Conservation (phyloP, 1,140 invertebrate genomes). For the Nasonia vitripennis region DNA sequence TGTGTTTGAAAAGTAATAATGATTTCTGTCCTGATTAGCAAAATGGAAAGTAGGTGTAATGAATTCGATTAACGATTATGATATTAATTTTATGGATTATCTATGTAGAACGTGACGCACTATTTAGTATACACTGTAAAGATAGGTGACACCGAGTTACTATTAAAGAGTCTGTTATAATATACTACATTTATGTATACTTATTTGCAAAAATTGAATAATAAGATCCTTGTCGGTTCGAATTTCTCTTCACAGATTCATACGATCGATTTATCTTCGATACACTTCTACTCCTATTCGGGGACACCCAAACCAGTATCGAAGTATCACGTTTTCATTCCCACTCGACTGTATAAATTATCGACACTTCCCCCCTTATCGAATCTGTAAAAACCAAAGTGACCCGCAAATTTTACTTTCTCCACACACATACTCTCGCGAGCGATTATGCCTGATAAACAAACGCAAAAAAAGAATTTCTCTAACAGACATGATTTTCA, state of each 20-base stretch:
- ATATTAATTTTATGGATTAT: too few relatives aligned
- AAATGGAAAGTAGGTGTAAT: constrained; percentile 20
- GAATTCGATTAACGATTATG: neutral
- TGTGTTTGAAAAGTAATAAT: neutral
- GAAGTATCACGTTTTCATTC: neutral
- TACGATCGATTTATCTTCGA: too few relatives aligned
- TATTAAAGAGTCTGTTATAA: too few relatives aligned
- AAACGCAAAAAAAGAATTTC: neutral
- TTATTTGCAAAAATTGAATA: too few relatives aligned
- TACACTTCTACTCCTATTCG: too few relatives aligned
- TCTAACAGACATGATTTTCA: neutral
- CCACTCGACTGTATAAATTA: neutral
- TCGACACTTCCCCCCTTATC: neutral
- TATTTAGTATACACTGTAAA: too few relatives aligned
- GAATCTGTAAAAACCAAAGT: neutral
- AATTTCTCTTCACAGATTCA: too few relatives aligned
- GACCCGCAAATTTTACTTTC: neutral
- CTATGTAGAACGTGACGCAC: too few relatives aligned
- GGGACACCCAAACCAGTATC: too few relatives aligned
- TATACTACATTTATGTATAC: too few relatives aligned
- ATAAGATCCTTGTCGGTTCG: too few relatives aligned
- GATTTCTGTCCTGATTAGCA: constrained; percentile 9
- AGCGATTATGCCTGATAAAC: neutral
- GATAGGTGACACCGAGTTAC: too few relatives aligned
- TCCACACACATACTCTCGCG: neutral